Evolutionary conservation across 1,140 invertebrate genomes (phyloP).

Genomic region (Hermetia illucens): DNA sequence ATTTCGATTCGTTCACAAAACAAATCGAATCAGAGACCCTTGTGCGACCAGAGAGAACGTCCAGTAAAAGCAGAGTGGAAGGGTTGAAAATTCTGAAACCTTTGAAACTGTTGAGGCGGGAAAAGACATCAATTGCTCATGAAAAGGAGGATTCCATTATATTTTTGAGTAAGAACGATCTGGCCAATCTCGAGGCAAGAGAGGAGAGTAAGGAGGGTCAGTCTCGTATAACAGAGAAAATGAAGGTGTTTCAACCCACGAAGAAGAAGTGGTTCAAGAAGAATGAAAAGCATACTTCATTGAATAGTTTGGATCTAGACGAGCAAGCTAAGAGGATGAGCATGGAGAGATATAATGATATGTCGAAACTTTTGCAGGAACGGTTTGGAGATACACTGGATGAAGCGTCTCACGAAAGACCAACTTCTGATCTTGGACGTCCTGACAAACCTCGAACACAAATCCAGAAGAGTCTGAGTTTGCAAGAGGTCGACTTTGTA

Average conservation of each 20-base stretch:
- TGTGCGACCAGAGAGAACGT: constrained; percentile 31
- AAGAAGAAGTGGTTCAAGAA: constrained; percentile 42
- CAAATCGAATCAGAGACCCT: constrained; percentile 28
- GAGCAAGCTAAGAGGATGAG: constrained; percentile 29
- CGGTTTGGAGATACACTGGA: constrained; percentile 32
- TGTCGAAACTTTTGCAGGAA: constrained; percentile 43
- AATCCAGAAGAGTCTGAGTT: constrained; percentile 22
- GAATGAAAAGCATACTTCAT: constrained; percentile 34
- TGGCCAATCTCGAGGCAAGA: constrained; percentile 36
- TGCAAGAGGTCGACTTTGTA: constrained; percentile 25
- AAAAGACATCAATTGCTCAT: constrained; percentile 38
- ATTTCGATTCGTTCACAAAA: constrained; percentile 30
- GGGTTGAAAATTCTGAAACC: constrained; percentile 37
- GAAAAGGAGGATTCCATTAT: constrained; percentile 46
- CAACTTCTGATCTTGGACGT: neutral
- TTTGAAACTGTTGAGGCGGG: constrained; percentile 35
- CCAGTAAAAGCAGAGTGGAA: constrained; percentile 31
- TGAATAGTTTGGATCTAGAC: constrained; percentile 26
- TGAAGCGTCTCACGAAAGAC: constrained; percentile 1
- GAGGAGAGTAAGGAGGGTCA: constrained; percentile 22
- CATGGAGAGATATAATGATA: constrained; percentile 43
- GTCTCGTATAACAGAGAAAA: constrained; percentile 33
- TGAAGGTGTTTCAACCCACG: constrained; percentile 41
- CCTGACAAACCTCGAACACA: neutral
- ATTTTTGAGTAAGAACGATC: constrained; percentile 44